Conservation (phyloP, 1,140 invertebrate genomes). For the Panagrolaimus sp. region DNA sequence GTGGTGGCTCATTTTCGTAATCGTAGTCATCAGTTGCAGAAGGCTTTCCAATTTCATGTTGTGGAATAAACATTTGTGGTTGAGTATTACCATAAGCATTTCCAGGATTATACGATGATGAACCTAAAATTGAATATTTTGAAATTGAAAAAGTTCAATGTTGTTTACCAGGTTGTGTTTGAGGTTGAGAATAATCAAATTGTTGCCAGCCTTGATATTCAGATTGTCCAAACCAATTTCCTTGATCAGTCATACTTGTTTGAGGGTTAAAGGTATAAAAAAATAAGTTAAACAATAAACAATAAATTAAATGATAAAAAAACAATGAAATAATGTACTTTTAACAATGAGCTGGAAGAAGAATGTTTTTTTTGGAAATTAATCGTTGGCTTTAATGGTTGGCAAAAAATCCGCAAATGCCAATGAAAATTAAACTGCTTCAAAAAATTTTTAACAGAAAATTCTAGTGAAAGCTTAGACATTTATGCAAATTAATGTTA, state of each 20-base stretch:
- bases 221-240: background rate
- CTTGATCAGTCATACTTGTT: no score
- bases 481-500: no score
- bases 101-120: background rate
- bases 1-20: slow-evolving; percentile 59
- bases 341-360: no score
- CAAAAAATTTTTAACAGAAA: no score
- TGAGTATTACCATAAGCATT: background rate
- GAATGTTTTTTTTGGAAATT: no score
- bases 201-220: slow-evolving; percentile 2
- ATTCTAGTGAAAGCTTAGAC: no score
- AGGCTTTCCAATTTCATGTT: no score
- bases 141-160: background rate
- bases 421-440: background rate
- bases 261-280: no score
- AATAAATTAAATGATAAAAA: no score
- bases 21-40: slow-evolving; percentile 36
- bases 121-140: background rate
- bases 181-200: slow-evolving; percentile 11
- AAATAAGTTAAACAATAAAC: no score
- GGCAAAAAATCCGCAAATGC: background rate
- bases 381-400: background rate
- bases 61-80: slow-evolving; percentile 15
- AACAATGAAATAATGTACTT: no score
- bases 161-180: background rate